Evolutionary conservation across 2,113 vertebrate genomes (phyloP).

Genomic region (Albula glossodonta): DNA sequence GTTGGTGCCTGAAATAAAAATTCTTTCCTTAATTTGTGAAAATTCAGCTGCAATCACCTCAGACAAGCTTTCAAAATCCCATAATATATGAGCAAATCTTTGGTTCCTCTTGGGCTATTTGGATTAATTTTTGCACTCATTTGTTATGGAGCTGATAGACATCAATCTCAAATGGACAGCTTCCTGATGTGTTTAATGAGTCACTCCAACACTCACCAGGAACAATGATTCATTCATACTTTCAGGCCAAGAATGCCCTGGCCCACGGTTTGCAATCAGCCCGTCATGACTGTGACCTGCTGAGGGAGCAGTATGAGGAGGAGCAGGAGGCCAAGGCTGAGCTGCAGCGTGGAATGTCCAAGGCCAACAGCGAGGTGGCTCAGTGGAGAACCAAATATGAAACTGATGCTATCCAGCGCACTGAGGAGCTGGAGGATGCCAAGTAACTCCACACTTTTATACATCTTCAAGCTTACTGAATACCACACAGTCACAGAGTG

Average conservation of each 20-base stretch:
- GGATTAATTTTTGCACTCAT: no score
- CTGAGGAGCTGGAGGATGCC: constrained; percentile 83
- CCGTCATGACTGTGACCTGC: constrained; percentile 73
- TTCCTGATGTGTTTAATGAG: neutral
- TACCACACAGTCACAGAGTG: neutral
- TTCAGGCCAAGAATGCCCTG: constrained; percentile 74
- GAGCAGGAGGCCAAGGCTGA: constrained; percentile 69
- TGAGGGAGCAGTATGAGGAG: constrained; percentile 72
- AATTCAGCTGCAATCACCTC: no score
- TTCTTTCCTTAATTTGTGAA: no score
- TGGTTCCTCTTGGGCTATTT: no score
- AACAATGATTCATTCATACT: neutral
- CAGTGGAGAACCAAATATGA: constrained; percentile 87
- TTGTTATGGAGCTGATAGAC: neutral
- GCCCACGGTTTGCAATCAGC: constrained; percentile 71
- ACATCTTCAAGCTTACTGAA: neutral
- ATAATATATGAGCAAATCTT: no score
- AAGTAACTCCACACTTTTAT: constrained; percentile 52
- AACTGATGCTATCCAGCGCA: constrained; percentile 81
- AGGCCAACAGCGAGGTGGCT: constrained; percentile 64
- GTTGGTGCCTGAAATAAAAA: no score
- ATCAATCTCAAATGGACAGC: neutral
- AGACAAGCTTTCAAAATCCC: no score
- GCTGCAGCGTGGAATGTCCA: constrained; percentile 57
- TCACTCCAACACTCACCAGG: neutral